These are phyloP conservation scores for Threskiornis aethiopicus DNA, from an alignment of 2,797 vertebrate genomes.

Conservation along the genomic window DNA sequence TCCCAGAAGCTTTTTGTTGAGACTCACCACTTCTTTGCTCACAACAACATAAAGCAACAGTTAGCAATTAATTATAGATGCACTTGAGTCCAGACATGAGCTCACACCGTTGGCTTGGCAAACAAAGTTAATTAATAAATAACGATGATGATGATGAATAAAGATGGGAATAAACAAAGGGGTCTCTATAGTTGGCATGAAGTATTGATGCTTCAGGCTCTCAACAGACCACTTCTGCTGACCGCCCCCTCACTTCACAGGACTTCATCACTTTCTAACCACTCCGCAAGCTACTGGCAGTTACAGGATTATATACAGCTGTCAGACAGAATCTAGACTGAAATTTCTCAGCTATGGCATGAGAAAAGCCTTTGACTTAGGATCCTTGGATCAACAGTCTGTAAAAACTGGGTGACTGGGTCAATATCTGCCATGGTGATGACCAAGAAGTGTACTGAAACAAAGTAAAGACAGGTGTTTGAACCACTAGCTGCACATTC, in stretches of 20 bases:
- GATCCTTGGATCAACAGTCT: background rate
- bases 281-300: background rate
- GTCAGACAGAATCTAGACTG: background rate
- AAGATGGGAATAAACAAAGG: slow-evolving; percentile 35
- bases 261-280: background rate
- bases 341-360: background rate
- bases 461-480: background rate
- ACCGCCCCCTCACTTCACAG: background rate
- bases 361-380: background rate
- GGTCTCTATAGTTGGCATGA: background rate
- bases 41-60: background rate
- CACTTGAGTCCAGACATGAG: slow-evolving; percentile 9
- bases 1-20: background rate
- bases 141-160: slow-evolving; percentile 41
- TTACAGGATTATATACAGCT: background rate
- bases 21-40: background rate
- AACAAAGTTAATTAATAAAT: slow-evolving; percentile 57
- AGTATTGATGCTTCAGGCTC: background rate
- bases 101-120: slow-evolving; percentile 19
- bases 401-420: background rate
- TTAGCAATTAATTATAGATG: slow-evolving; percentile 49
- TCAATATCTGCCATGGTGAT: background rate
- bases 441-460: rapidly evolving
- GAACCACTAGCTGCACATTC: background rate
- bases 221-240: background rate